These are phyloP conservation scores for Alectura lathami DNA, from an alignment of 2,113 vertebrate species.

Conservation along the genomic window DNA sequence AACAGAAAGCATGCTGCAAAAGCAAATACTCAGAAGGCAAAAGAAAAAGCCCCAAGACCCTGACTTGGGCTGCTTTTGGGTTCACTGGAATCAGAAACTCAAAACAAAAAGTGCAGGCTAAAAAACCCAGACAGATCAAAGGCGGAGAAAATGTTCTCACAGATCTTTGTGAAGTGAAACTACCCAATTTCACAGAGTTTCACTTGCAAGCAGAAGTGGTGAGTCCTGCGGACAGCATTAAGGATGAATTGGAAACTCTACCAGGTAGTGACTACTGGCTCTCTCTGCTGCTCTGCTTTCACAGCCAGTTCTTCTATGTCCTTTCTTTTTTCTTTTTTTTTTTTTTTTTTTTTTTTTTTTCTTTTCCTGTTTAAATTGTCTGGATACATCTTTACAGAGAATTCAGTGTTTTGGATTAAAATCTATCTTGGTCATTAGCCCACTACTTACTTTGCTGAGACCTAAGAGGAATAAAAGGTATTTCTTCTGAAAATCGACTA, in stretches of 20 bases:
- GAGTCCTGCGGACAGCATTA: not conserved
- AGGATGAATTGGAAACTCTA: not conserved
- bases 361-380: not conserved
- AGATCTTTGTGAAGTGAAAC: conserved; percentile 6
- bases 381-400: not conserved
- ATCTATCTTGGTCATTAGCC: not conserved
- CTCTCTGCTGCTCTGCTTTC: not conserved
- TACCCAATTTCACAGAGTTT: not conserved
- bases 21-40: not conserved
- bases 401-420: not conserved
- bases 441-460: not conserved
- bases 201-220: not conserved
- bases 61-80: not conserved
- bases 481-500: not conserved
- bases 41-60: not conserved
- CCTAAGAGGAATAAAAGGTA: not conserved
- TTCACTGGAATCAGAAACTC: conserved; percentile 32
- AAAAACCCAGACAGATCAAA: not conserved
- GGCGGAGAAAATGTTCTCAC: not conserved
- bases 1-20: not conserved
- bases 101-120: not conserved
- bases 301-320: not conserved
- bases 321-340: not conserved
- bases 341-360: no score
- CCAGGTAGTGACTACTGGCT: not conserved